Percentiles rank a stretch among this genome's conserved stretches.
Conservation (phyloP, 1,140 invertebrate species). For the Eubasilissa regina region DNA sequence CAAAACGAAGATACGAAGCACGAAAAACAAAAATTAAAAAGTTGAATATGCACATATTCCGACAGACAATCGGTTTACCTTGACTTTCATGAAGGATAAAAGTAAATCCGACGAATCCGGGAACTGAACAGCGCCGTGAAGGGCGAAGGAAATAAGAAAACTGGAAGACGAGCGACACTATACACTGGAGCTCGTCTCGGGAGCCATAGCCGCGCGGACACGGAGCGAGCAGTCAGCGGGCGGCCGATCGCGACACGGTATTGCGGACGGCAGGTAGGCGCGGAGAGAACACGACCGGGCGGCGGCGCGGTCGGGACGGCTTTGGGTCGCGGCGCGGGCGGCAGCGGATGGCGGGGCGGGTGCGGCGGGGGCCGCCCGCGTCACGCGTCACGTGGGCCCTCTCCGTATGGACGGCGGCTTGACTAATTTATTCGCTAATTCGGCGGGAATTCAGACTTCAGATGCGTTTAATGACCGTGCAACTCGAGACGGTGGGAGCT, state of each 20-base stretch:
- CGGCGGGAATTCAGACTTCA: slow-evolving; percentile 1
- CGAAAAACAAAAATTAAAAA: slow-evolving; percentile 15
- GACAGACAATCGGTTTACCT: slow-evolving; percentile 48
- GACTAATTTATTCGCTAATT: slow-evolving; percentile 39
- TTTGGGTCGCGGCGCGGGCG: slow-evolving; percentile 45
- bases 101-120: slow-evolving; percentile 17
- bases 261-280: not conserved
- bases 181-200: too few relatives aligned
- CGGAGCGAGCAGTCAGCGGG: not conserved
- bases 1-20: not conserved
- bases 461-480: slow-evolving; percentile 35
- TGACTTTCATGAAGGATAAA: slow-evolving; percentile 52
- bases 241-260: not conserved
- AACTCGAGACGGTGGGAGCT: slow-evolving; percentile 13
- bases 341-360: slow-evolving; percentile 17
- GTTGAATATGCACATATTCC: slow-evolving; percentile 36
- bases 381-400: slow-evolving; percentile 11
- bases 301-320: slow-evolving; percentile 38
- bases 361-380: slow-evolving; percentile 15
- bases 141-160: not conserved
- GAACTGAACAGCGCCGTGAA: not conserved
- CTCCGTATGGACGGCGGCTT: not conserved
- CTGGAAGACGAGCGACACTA: too few relatives aligned
- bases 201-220: not conserved
- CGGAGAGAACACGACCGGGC: slow-evolving; percentile 21